Evolutionary conservation across 2,888 invertebrate genomes (phyloP).

Genomic region (Mamestra brassicae): DNA sequence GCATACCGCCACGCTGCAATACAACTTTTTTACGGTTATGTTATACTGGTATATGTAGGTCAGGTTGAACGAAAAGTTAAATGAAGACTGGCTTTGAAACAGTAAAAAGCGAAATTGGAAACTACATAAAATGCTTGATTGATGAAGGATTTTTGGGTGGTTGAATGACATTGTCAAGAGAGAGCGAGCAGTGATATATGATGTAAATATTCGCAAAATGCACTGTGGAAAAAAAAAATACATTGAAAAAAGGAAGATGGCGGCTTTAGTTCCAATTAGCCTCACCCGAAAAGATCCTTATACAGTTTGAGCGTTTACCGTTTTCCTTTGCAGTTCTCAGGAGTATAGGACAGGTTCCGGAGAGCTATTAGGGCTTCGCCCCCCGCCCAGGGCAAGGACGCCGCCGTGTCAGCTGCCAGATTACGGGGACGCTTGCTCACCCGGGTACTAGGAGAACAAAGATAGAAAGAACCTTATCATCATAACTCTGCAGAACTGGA

Average conservation of each 20-base stretch:
- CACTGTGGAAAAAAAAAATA: too few species aligned
- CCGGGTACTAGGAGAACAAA: slow-evolving; percentile 74
- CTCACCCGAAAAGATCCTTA: not conserved
- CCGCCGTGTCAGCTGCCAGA: slow-evolving; percentile 83
- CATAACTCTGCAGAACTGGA: not conserved
- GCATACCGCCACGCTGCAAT: slow-evolving; percentile 80
- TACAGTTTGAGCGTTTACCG: slow-evolving; percentile 65
- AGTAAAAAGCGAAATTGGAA: too few species aligned
- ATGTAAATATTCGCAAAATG: too few species aligned
- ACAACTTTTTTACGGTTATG: slow-evolving; percentile 21
- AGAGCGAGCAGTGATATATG: too few species aligned
- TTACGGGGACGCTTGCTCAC: slow-evolving; percentile 83
- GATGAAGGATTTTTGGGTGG: too few species aligned
- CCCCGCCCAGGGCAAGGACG: slow-evolving; percentile 84
- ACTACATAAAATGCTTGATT: too few species aligned
- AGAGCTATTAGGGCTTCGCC: slow-evolving; percentile 77
- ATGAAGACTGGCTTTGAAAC: not conserved
- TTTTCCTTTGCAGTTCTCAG: slow-evolving; percentile 77
- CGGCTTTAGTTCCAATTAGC: too few species aligned
- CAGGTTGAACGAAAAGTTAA: not conserved
- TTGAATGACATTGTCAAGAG: too few species aligned
- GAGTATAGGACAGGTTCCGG: slow-evolving; percentile 69
- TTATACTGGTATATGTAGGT: slow-evolving; percentile 32
- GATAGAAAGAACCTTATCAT: not conserved
- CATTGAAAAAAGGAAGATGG: too few species aligned